Conservation (phyloP, 2,888 invertebrate species). For the Pollenia amentaria region DNA sequence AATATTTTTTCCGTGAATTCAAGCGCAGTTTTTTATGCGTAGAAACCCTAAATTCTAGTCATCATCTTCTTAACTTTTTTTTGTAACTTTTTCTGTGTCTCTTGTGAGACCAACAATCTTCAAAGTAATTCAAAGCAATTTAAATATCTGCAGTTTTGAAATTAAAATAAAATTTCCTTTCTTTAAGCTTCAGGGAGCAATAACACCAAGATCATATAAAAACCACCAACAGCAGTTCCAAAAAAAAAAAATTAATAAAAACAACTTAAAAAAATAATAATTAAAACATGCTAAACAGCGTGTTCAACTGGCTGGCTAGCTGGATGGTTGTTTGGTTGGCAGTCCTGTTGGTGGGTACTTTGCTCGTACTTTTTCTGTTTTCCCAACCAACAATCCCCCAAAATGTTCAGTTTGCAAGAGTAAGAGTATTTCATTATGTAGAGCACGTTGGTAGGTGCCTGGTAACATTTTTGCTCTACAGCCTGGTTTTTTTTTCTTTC, state of each 20-base stretch:
- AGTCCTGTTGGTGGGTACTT: constrained; percentile 51
- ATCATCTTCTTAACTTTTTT: too few species aligned
- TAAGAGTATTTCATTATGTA: constrained; percentile 45
- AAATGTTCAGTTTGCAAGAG: constrained; percentile 14
- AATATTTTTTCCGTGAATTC: too few species aligned
- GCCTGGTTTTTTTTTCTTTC: constrained; percentile 28
- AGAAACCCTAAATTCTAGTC: too few species aligned
- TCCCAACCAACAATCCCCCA: constrained; percentile 24
- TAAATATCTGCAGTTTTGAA: constrained; percentile 3
- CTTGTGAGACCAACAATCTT: not conserved
- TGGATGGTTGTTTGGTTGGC: constrained; percentile 23
- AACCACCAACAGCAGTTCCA: constrained; percentile 50
- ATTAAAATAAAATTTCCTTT: constrained; percentile 33
- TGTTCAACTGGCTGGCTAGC: constrained; percentile 63
- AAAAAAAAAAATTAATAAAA: constrained; percentile 28
- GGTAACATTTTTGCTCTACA: constrained; percentile 48
- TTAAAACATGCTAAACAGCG: constrained; percentile 77
- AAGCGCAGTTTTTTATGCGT: too few species aligned
- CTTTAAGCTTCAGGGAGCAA: constrained; percentile 59
- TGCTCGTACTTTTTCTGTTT: constrained; percentile 33
- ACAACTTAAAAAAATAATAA: constrained; percentile 72
- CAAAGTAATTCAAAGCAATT: constrained; percentile 2
- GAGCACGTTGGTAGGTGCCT: constrained; percentile 61
- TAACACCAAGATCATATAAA: constrained; percentile 49
- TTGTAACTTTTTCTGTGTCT: not conserved